Percentiles rank a stretch among this genome's conserved stretches.
Evolutionary conservation across 1,140 invertebrate genomes (phyloP).

Genomic region (Heliothis virescens): DNA sequence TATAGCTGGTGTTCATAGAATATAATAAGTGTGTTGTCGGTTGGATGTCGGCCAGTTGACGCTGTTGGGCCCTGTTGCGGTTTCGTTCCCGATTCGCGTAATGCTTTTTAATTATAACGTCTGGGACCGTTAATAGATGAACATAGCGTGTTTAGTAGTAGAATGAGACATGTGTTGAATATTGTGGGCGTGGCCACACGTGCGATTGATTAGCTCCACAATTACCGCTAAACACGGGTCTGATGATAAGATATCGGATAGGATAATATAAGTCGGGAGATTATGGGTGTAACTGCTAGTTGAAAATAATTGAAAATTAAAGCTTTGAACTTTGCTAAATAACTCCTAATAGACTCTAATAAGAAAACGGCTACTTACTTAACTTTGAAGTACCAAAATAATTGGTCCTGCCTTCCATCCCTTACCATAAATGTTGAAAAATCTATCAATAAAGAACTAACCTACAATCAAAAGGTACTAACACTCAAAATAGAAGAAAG

Average conservation of each 20-base stretch:
- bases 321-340: neutral
- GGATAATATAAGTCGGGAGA: neutral
- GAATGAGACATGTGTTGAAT: conserved; percentile 58
- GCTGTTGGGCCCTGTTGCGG: conserved; percentile 68
- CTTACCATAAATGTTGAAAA: too few species aligned
- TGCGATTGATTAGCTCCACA: conserved; percentile 26
- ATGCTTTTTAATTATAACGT: conserved; percentile 79
- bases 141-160: conserved; percentile 61
- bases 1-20: conserved; percentile 83
- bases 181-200: conserved; percentile 62
- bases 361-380: neutral
- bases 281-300: neutral
- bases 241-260: conserved; percentile 8
- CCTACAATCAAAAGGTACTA: too few species aligned
- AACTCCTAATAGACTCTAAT: neutral
- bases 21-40: conserved; percentile 84
- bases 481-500: too few species aligned
- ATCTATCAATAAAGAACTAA: too few species aligned
- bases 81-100: conserved; percentile 72
- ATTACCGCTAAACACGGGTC: neutral
- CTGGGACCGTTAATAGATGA: conserved; percentile 71
- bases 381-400: neutral
- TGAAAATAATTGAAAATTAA: neutral
- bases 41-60: conserved; percentile 80
- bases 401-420: too few species aligned